Conservation (phyloP, 2,113 vertebrate species). For the Corythoichthys haematopterus region DNA sequence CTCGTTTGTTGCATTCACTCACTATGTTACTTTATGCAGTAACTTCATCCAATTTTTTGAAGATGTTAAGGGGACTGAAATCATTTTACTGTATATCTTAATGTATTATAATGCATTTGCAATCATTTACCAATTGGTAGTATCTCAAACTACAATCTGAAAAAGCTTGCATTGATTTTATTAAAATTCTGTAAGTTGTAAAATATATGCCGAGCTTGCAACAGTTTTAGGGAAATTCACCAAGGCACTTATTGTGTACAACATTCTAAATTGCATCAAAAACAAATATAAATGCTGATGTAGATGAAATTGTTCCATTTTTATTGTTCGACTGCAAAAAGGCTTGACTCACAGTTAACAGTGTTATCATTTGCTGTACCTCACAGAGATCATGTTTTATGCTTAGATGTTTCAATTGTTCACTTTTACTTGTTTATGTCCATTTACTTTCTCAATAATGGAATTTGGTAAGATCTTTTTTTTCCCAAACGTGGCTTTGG, state of each 20-base stretch:
- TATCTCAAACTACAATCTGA: background rate
- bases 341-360: constrained; percentile 10
- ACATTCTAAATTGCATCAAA: background rate
- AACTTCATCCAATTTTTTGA: background rate
- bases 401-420: constrained; percentile 16
- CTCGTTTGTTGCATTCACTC: constrained; percentile 2
- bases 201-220: background rate
- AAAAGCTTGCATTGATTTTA: background rate
- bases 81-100: background rate
- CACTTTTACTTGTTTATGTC: background rate
- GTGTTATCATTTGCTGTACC: constrained; percentile 40
- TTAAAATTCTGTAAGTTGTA: background rate
- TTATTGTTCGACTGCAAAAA: background rate
- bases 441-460: constrained; percentile 8
- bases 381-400: constrained; percentile 34
- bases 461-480: constrained; percentile 17
- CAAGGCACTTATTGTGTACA: background rate
- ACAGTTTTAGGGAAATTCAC: background rate
- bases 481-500: constrained; percentile 25
- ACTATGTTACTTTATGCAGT: background rate
- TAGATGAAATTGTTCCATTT: background rate
- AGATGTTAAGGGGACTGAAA: background rate
- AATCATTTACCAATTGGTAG: background rate
- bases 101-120: background rate
- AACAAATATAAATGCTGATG: background rate